Percentiles rank a stretch among this genome's conserved stretches.
These are phyloP conservation scores for Cyrtonyx montezumae DNA, from an alignment of 2,113 vertebrate genomes.

Conservation along the genomic window DNA sequence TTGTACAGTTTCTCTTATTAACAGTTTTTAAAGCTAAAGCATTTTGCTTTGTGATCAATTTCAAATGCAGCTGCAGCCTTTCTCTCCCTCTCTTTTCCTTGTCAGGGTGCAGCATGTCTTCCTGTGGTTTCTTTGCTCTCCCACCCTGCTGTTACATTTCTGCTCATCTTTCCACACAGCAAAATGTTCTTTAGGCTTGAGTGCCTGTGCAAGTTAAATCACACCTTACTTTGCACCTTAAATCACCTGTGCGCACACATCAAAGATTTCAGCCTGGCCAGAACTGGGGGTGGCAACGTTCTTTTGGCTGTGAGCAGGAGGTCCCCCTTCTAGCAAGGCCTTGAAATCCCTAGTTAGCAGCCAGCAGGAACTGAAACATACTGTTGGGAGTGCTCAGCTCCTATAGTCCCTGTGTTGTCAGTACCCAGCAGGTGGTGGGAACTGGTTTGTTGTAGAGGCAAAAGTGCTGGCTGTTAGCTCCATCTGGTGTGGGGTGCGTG, in stretches of 20 bases:
- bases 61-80: neutral
- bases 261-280: neutral
- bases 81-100: neutral
- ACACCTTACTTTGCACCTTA: neutral
- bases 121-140: rapidly evolving
- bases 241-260: neutral
- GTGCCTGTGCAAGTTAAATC: neutral
- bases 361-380: neutral
- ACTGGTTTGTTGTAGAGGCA: neutral
- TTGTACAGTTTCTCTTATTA: neutral
- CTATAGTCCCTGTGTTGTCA: neutral
- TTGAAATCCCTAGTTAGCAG: neutral
- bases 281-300: neutral
- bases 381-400: neutral
- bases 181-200: neutral
- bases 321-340: neutral
- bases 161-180: neutral
- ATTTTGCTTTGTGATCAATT: neutral
- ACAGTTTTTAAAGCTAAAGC: neutral
- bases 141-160: neutral
- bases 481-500: neutral
- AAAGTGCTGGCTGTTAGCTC: slow-evolving; percentile 9
- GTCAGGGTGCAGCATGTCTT: neutral
- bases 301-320: neutral
- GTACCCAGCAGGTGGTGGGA: neutral